Base-by-base conservation (phyloP, 1,140 invertebrate genomes). In the Drosophila micromelanica region DNA sequence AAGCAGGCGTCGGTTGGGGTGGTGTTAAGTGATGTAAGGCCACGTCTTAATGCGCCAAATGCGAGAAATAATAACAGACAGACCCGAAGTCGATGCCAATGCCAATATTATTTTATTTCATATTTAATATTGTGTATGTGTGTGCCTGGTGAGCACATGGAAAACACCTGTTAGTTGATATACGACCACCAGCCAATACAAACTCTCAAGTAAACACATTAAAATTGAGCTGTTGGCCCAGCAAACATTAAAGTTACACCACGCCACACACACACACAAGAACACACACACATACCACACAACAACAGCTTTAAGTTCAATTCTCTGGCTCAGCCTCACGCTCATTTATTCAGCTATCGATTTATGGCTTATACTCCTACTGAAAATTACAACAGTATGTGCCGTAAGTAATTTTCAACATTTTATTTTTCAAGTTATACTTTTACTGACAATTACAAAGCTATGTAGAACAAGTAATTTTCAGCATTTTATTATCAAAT, bases 171-270 rank as follows among this genome's bases (percentile, higher is more conserved):
- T 57, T 57, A 32, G 40, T 23, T 45, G 23, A 45, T 35, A 30
- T 17, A 56, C 32, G 20, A 27, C 40, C 30, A 5, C 5, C 15
- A 38, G 57, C 17, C 48, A 69, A 69, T 46, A 13, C 51, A 65
- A 71, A 59, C 48, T 67, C 62, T 59, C 23, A 32, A 37, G 63
- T 67, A 73, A 73, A 73, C 63, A 73, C 67, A 72, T 72, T 73
- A 54, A 73, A 73, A 67, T 73, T 67, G 70, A 65, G 63, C 46
- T 72, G 69, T 72, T 65, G 54, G 37, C 52, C 43, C n/a, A 51
- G 55, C 55, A 73, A 67, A 67, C 63, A 72, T 72, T 57, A 45
- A 72, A 51, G 54, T 52, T 17, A 65, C 27, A 37, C 61, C 42
- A 32, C 57, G 49, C 23, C 30, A n/a, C 5, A 54, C 40, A 56